Base-by-base conservation (phyloP, 2,888 invertebrate genomes). In the Ganaspis brasiliensis region DNA sequence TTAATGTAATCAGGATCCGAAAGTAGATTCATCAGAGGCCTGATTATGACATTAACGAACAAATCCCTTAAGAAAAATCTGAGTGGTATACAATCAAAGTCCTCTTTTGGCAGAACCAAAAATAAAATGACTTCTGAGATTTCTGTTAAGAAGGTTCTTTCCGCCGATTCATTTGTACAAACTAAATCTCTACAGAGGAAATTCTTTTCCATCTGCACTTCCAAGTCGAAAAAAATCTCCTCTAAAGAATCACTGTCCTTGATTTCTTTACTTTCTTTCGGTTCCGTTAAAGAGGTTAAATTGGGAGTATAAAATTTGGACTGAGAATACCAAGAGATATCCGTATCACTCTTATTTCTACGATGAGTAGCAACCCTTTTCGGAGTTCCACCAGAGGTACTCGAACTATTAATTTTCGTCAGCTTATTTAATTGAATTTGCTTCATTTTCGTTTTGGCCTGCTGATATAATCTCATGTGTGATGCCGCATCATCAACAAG, bases 1-100 rank as follows among this genome's bases (percentile, higher is more conserved):
- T 98, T 98, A 84, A 98, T 95, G 89, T 96, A 97, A 93, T 98
- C 97, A 72, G 98, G 98, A 92, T 98, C 97, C 57, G 97, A 95
- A 78, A 97, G 91, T 82, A 96, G 92, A 87, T 95, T 94, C 67
- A 97, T 92, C 49, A 96, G 92, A 0, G 97, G 96, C 73, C 94
- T 92, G 74, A 97, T 93, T 59, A 95, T 92, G 72, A 96, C 94
- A 87, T 96, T 95, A 24, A 96, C 94, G 78, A 97, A 93, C 72
- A 97, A 92, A 86, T 97, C 97, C 87, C 96, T 93, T 31, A 96
- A 92, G 72, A 98, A 93, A 89, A 95, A 94, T 85, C 97, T 94
- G 78, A 97, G 92, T 1, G 97, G 94, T 85, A 96, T 94, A 89
- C 97, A 97, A 81, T 95, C 94, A 92, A 97, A 98, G 89, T 97